A percentile compares a stretch with the other conserved stretches of the same genome.
Evolutionary conservation across 1,140 invertebrate genomes (phyloP).

Genomic region (Anastatus disparis): DNA sequence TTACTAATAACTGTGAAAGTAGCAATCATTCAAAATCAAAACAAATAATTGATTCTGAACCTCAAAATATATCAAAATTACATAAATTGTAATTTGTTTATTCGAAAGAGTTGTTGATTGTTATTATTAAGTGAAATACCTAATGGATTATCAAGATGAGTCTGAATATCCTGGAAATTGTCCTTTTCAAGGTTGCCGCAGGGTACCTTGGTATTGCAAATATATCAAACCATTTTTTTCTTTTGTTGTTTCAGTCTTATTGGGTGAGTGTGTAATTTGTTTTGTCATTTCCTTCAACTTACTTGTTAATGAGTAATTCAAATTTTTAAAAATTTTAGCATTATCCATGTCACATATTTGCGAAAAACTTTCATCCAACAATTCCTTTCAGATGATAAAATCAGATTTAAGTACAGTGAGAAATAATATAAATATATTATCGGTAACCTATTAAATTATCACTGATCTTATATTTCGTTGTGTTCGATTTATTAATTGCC

Average conservation of each 20-base stretch:
- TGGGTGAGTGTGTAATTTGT: too few species aligned
- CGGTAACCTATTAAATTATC: constrained; percentile 55
- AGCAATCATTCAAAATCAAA: not conserved
- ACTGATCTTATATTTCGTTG: too few species aligned
- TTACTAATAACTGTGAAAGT: constrained; percentile 2
- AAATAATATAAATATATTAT: constrained; percentile 52
- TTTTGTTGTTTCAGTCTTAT: constrained; percentile 54
- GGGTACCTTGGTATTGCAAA: constrained; percentile 48
- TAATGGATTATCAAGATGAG: constrained; percentile 50
- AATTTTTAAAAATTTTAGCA: constrained; percentile 44
- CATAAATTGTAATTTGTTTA: constrained; percentile 4
- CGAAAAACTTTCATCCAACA: constrained; percentile 58
- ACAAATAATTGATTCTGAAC: not conserved
- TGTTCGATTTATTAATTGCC: constrained; percentile 2
- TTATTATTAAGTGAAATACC: constrained; percentile 39
- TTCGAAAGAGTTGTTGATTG: too few species aligned
- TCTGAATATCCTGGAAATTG: constrained; percentile 51
- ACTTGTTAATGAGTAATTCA: too few species aligned
- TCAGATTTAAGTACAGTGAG: constrained; percentile 55
- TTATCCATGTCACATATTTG: constrained; percentile 60
- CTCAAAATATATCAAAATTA: not conserved
- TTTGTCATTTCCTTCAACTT: too few species aligned
- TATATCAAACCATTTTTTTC: constrained; percentile 54
- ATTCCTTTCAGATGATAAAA: constrained; percentile 53
- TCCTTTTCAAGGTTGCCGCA: constrained; percentile 38